Evolutionary conservation across 2,888 invertebrate genomes (phyloP).

Genomic region (Epinotia demarniana): DNA sequence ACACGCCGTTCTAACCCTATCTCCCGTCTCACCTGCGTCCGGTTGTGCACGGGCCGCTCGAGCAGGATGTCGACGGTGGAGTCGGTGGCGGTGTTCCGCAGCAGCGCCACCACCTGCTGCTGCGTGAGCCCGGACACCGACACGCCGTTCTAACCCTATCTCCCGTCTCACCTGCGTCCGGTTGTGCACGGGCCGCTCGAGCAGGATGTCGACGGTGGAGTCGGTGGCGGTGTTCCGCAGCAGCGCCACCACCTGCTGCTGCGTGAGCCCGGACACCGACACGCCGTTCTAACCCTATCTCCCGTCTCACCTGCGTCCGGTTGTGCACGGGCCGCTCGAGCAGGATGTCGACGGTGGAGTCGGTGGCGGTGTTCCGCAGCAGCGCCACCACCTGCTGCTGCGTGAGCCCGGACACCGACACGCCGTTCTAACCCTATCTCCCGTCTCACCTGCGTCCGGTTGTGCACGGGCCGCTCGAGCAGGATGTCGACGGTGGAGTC

Average conservation of each 20-base stretch:
- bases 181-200: conserved; percentile 88
- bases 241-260: conserved; percentile 95
- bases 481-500: conserved; percentile 94
- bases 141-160: conserved; percentile 88
- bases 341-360: conserved; percentile 93
- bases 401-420: conserved; percentile 94
- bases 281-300: conserved; percentile 88
- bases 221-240: conserved; percentile 94
- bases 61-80: conserved; percentile 93
- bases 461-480: conserved; percentile 88
- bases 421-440: conserved; percentile 87
- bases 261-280: conserved; percentile 95
- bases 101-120: conserved; percentile 94
- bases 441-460: conserved; percentile 81
- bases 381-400: conserved; percentile 97
- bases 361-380: conserved; percentile 93
- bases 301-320: conserved; percentile 81
- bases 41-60: conserved; percentile 88
- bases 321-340: conserved; percentile 89
- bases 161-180: conserved; percentile 78
- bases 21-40: conserved; percentile 74
- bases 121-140: conserved; percentile 97
- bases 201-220: conserved; percentile 92
- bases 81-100: conserved; percentile 94
- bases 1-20: conserved; percentile 90